A percentile compares a stretch with the other conserved stretches of the same genome.
phyloP scores from a whole-genome alignment of 2,888 invertebrate species.

The Zaprionus bogoriensis region DNA sequence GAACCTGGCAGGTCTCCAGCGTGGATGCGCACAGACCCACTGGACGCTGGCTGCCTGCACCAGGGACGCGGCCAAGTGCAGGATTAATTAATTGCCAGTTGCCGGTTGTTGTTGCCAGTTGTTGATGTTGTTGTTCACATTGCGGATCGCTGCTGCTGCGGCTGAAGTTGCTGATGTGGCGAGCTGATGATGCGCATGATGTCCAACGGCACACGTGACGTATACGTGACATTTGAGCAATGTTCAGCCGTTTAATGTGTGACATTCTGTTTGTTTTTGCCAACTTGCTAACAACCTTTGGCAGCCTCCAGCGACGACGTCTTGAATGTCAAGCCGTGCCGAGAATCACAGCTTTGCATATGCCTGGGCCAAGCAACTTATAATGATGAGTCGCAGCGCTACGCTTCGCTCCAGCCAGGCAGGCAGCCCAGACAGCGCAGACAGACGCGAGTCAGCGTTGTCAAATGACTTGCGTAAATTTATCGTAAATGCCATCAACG shows the following conservation, averaged over 20 bases:
- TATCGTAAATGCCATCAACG: constrained; percentile 81
- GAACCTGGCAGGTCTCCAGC: constrained; percentile 30
- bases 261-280: constrained; percentile 74
- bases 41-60: constrained; percentile 40
- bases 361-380: constrained; percentile 48
- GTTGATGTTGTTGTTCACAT: constrained; percentile 2
- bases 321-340: constrained; percentile 39
- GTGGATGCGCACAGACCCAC: constrained; percentile 37
- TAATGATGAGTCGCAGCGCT: constrained; percentile 63
- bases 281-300: constrained; percentile 38
- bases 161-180: constrained; percentile 13
- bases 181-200: constrained; percentile 28
- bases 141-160: neutral
- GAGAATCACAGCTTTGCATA: constrained; percentile 54
- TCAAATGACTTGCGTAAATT: constrained; percentile 81
- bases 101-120: neutral
- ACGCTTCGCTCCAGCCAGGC: neutral
- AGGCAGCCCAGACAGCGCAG: constrained; percentile 31
- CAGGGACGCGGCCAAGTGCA: constrained; percentile 55
- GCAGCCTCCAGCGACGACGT: constrained; percentile 21
- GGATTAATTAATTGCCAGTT: constrained; percentile 71
- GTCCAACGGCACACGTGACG: constrained; percentile 61
- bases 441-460: constrained; percentile 52
- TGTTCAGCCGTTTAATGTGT: constrained; percentile 72
- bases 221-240: constrained; percentile 76